Percentiles rank a stretch among this genome's conserved stretches.
Conservation (phyloP, 1,140 invertebrate genomes). For the Lucilia cuprina region DNA sequence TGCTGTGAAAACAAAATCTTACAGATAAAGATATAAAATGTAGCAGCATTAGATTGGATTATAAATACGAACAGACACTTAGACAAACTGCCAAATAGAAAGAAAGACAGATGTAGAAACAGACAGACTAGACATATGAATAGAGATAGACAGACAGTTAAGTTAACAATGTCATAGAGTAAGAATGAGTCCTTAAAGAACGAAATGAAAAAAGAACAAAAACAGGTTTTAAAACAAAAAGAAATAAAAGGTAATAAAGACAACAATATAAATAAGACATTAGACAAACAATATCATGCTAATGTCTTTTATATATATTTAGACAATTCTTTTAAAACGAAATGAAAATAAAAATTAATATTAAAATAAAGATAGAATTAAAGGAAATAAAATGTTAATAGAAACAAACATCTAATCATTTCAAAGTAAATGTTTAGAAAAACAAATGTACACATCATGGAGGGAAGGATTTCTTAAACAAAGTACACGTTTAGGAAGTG, state of each 20-base stretch:
- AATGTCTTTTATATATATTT: neutral
- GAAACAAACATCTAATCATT: neutral
- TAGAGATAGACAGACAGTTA: neutral
- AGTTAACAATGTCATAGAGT: no score
- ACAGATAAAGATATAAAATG: no score
- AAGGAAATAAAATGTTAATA: neutral
- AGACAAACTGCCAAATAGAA: neutral
- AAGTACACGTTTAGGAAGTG: no score
- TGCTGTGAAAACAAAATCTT: no score
- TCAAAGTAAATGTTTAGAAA: neutral
- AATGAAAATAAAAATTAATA: neutral
- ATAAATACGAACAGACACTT: neutral
- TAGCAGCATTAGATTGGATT: neutral
- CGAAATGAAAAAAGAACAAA: neutral
- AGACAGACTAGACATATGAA: neutral
- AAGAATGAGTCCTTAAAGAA: neutral
- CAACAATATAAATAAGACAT: neutral
- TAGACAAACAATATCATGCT: neutral
- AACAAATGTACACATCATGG: neutral
- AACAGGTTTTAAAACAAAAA: neutral
- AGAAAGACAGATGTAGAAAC: neutral
- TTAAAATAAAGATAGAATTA: neutral
- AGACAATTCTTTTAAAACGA: neutral
- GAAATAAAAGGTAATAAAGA: no score
- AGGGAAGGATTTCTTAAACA: no score